Conservation (phyloP, 2,113 vertebrate genomes). For the Rhagologus leucostigma region DNA sequence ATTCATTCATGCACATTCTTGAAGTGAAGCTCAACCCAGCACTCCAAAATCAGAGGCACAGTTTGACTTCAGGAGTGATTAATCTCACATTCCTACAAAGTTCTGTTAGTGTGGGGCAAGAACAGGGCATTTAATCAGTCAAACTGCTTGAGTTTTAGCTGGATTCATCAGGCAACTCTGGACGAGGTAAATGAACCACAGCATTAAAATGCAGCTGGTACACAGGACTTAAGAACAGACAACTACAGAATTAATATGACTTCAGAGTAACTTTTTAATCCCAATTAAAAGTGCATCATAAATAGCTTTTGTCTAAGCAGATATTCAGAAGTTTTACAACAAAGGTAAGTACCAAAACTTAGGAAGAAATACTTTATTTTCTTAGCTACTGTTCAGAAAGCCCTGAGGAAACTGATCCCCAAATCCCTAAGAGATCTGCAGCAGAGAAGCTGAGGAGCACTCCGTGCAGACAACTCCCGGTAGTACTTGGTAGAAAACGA, state of each 20-base stretch:
- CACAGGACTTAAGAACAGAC: neutral
- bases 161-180: neutral
- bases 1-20: neutral
- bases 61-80: neutral
- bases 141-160: neutral
- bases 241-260: neutral
- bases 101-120: neutral
- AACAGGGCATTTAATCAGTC: neutral
- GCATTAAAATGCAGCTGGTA: neutral
- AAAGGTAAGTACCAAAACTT: slow-evolving; percentile 5
- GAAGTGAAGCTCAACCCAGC: neutral
- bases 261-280: slow-evolving; percentile 18
- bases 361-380: neutral
- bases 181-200: neutral
- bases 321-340: neutral
- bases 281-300: neutral
- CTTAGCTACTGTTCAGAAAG: neutral
- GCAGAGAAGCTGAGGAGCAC: neutral
- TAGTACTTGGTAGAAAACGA: neutral
- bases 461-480: neutral
- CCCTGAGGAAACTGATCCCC: neutral
- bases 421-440: neutral
- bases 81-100: neutral
- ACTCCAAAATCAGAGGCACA: neutral
- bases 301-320: slow-evolving; percentile 7